phyloP scores from a whole-genome alignment of 1,140 invertebrate genomes.

The Diabrotica undecimpunctata region DNA sequence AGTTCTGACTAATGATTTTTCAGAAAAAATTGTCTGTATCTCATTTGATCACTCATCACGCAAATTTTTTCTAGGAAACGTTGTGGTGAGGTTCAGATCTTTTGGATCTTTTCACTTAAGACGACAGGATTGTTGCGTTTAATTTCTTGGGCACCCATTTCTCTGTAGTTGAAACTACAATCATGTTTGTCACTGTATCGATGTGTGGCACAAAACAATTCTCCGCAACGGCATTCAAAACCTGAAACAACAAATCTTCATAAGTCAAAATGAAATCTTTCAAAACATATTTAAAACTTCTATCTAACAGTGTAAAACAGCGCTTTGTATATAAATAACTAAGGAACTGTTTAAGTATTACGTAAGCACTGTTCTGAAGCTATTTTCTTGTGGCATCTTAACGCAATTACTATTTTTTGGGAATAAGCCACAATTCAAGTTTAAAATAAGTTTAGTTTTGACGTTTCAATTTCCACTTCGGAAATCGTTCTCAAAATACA shows the following conservation, averaged over 20 bases:
- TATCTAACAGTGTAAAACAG: no score
- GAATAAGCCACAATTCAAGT: no score
- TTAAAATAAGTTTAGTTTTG: no score
- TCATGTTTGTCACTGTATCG: conserved; percentile 99
- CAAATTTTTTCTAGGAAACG: conserved; percentile 2
- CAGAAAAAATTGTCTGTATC: background rate
- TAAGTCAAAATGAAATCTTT: no score
- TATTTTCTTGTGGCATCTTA: no score
- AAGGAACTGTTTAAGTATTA: no score
- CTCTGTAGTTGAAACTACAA: conserved; percentile 98
- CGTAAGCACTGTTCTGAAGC: no score
- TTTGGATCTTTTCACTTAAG: conserved; percentile 98
- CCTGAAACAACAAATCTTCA: conserved; percentile 60
- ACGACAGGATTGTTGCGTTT: conserved; percentile 99
- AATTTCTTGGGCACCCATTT: conserved; percentile 97
- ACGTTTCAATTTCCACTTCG: no score
- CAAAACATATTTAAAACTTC: no score
- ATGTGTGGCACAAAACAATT: conserved; percentile 95
- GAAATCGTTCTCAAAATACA: no score
- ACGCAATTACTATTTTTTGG: no score
- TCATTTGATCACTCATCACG: conserved; percentile 29
- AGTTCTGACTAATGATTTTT: background rate
- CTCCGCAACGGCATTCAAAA: conserved; percentile 98
- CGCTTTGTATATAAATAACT: no score
- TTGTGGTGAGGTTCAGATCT: conserved; percentile 79